A percentile compares a stretch with the other conserved stretches of the same genome.
phyloP scores from a whole-genome alignment of 2,113 vertebrate genomes.

The Anhinga anhinga region DNA sequence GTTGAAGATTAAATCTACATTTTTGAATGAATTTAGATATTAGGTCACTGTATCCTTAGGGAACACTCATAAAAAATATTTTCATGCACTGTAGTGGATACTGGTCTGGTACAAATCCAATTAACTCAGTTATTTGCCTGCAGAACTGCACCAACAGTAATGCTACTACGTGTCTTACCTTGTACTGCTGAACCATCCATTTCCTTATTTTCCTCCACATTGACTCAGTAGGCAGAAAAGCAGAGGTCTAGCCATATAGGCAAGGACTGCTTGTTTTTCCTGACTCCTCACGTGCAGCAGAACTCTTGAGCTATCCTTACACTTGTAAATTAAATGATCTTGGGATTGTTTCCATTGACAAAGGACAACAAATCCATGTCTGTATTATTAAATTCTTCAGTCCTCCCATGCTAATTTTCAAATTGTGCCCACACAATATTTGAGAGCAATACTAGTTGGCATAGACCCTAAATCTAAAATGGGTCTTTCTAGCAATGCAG shows the following conservation, averaged over 20 bases:
- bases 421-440: not conserved
- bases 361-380: not conserved
- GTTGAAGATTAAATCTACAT: not conserved
- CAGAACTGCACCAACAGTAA: rapidly evolving
- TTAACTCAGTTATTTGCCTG: not conserved
- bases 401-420: not conserved
- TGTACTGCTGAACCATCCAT: not conserved
- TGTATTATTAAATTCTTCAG: not conserved
- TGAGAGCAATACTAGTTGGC: not conserved
- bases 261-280: not conserved
- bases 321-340: not conserved
- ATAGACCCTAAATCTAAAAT: not conserved
- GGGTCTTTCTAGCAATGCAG: not conserved
- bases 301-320: not conserved
- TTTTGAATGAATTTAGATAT: not conserved
- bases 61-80: not conserved
- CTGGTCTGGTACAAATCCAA: not conserved
- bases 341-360: not conserved
- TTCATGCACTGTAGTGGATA: not conserved
- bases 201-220: not conserved
- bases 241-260: not conserved
- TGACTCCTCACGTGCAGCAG: not conserved
- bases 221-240: not conserved
- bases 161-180: not conserved
- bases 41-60: not conserved